Base-by-base conservation (phyloP, 2,797 vertebrate genomes). In the Numenius phaeopus region DNA sequence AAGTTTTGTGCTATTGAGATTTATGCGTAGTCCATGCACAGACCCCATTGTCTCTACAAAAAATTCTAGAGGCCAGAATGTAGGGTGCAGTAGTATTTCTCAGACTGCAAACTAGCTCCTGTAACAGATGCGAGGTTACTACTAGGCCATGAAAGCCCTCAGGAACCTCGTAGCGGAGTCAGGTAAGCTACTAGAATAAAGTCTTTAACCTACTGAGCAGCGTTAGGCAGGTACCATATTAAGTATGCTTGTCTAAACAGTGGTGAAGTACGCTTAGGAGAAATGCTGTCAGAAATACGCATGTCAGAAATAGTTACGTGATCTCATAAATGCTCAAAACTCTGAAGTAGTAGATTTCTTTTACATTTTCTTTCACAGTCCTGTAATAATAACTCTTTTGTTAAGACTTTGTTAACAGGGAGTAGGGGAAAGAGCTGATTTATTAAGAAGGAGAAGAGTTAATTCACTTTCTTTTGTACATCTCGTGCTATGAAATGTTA, bases 241-340 rank as follows among this genome's bases (percentile, higher is more conserved):
- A 77, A 89, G 69, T 86, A 83, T 82, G 69, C 67, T 80, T 92
- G 67, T 81, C 46, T 90, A 55, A 89, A 90, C 57, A 88, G 66
- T 42, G 57, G 21, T 93, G 76, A 82, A 94, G 62, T 61, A 66
- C 19, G 32, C 44, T 57, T 61, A 61, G 64, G 70, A 94, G 75
- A 85, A 83, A 65, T 69, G 39, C 46, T 90, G 71, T 95, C 90
- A 94, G 87, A 83, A 21, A 77, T 57, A 58, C n/a, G 61, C 1
- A 2, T 61, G 73, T 52, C 46, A 94, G 66, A 83, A 84, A n/a
- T 40, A n/a, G 22, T 69, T 92, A 37, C 52, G 21, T 49, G 73
- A 55, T 59, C 47, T 93, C 37, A 59, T 58, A 87, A 92, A 89
- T 84, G 23, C 37, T 91, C 40, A 73, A 78, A 94, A 55, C 9